Conservation (phyloP, 2,113 vertebrate species). For the Neotoma lepida region DNA sequence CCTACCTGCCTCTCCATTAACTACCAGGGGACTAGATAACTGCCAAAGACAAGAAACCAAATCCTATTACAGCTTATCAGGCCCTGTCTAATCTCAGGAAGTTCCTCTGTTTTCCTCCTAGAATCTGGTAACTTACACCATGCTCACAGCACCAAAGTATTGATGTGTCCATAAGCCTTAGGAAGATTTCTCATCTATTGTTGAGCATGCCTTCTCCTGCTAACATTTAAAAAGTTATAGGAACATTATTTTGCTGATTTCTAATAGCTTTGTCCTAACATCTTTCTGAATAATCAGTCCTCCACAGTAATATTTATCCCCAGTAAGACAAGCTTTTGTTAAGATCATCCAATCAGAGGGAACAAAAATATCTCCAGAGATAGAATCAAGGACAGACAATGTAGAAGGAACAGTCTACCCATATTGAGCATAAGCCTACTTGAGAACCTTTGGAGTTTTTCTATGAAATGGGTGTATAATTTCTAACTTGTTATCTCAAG, state of each 20-base stretch:
- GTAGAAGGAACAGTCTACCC: not conserved
- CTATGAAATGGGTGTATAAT: not conserved
- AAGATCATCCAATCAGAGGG: not conserved
- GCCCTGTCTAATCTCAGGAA: not conserved
- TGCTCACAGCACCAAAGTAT: not conserved
- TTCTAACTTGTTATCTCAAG: not conserved
- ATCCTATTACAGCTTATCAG: not conserved
- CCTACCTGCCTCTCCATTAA: not conserved
- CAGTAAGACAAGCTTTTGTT: not conserved
- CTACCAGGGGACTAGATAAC: not conserved
- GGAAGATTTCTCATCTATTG: not conserved
- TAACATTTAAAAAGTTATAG: not conserved
- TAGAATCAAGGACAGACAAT: not conserved
- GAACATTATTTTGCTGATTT: not conserved
- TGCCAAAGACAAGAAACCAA: not conserved
- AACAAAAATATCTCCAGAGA: not conserved
- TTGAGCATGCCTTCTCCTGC: not conserved
- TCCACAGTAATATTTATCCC: not conserved
- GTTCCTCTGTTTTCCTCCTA: not conserved
- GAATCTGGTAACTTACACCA: not conserved
- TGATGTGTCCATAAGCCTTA: not conserved
- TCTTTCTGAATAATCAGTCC: not conserved
- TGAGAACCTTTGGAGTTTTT: not conserved
- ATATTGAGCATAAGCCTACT: not conserved
- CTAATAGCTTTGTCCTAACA: not conserved